These are phyloP conservation scores for Drosophila nigrodunni DNA, from an alignment of 1,140 invertebrate genomes.

Conservation along the genomic window DNA sequence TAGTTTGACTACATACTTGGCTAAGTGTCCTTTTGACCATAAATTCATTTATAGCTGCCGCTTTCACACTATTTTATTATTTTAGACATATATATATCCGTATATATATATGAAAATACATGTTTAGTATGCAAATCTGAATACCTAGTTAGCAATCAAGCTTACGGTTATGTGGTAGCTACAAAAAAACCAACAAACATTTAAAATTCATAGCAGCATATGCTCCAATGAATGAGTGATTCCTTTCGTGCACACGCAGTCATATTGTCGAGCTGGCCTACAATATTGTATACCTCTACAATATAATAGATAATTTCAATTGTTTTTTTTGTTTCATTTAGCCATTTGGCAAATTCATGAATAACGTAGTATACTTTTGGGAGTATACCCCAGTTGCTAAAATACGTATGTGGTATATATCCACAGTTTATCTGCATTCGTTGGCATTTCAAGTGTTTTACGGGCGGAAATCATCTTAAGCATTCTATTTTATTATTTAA, in stretches of 20 bases:
- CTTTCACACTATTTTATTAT: conserved; percentile 11
- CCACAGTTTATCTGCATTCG: conserved; percentile 7
- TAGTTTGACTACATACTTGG: conserved; percentile 33
- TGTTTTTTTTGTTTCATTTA: not conserved
- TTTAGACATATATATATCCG: conserved; percentile 33
- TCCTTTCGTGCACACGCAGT: not conserved
- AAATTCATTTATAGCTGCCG: conserved; percentile 33
- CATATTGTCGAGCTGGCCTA: not conserved
- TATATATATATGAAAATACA: conserved; percentile 9
- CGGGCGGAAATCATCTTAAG: conserved; percentile 10
- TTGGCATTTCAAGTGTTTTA: conserved; percentile 9
- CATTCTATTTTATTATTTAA: not conserved
- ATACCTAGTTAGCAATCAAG: conserved; percentile 15
- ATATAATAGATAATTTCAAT: too few relatives aligned
- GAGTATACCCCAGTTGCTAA: conserved; percentile 2
- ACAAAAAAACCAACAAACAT: conserved; percentile 20
- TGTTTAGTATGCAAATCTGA: conserved; percentile 5
- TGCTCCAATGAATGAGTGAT: not conserved
- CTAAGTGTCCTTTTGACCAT: conserved; percentile 42
- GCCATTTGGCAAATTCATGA: not conserved
- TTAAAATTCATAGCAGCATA: conserved; percentile 28
- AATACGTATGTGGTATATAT: conserved; percentile 6
- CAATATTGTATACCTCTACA: not conserved
- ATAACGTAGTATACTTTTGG: not conserved
- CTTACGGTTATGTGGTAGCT: conserved; percentile 13